A percentile compares a stretch with the other conserved stretches of the same genome.
phyloP scores from a whole-genome alignment of 2,113 vertebrate genomes.

The Siphamia tubifer region DNA sequence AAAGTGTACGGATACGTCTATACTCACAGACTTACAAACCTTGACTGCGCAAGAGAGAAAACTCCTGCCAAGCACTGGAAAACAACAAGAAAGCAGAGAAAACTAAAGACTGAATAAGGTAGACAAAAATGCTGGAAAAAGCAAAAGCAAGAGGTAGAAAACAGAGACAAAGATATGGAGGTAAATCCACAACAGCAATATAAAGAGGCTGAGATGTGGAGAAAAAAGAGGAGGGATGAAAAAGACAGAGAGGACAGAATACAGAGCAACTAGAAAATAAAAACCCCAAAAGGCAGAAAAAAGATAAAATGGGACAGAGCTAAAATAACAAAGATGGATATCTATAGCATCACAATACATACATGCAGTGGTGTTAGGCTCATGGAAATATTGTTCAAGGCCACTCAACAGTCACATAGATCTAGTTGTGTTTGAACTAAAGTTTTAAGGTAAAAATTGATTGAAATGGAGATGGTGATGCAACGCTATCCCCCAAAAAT shows the following conservation, averaged over 20 bases:
- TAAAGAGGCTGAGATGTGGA: neutral
- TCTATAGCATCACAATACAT: neutral
- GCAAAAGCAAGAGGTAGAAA: slow-evolving; percentile 9
- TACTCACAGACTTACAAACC: slow-evolving; percentile 6
- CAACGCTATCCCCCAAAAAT: too few relatives aligned
- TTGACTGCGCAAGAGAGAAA: slow-evolving; percentile 28
- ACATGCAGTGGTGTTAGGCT: neutral
- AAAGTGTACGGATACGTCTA: slow-evolving; percentile 13
- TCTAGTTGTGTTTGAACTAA: too few relatives aligned
- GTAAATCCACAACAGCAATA: slow-evolving; percentile 16
- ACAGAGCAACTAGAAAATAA: slow-evolving; percentile 19
- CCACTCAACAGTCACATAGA: neutral
- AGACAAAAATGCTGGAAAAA: slow-evolving; percentile 20
- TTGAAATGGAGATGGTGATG: too few relatives aligned
- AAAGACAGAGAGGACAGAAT: neutral
- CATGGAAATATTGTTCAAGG: neutral
- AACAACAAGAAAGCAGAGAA: slow-evolving; percentile 17
- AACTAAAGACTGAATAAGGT: slow-evolving; percentile 17
- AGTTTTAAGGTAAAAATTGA: too few relatives aligned
- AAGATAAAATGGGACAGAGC: neutral
- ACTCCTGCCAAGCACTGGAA: slow-evolving; percentile 34
- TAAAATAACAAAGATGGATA: neutral
- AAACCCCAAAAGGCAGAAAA: neutral
- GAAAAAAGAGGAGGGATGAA: slow-evolving; percentile 9
- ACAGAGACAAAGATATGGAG: slow-evolving; percentile 17